Conservation (phyloP, 2,888 invertebrate species). For the Fissipunctia ypsillon region DNA sequence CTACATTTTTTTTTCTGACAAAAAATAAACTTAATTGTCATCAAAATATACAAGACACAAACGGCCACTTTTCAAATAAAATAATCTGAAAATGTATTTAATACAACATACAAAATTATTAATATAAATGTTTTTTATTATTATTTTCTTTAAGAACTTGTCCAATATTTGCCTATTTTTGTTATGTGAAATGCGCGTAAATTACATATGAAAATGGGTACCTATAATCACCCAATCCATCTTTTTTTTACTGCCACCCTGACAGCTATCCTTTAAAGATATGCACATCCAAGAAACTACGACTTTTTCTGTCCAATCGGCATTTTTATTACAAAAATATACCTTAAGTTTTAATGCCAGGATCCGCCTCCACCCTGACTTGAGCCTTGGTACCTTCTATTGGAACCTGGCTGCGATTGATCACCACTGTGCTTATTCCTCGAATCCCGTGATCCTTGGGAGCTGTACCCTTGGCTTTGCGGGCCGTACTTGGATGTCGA, state of each 20-base stretch:
- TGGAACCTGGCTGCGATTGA: constrained; percentile 48
- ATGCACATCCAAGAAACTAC: constrained; percentile 14
- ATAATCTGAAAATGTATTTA: constrained; percentile 16
- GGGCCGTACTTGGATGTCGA: constrained; percentile 38
- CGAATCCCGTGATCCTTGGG: constrained; percentile 47
- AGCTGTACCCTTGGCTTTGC: constrained; percentile 59
- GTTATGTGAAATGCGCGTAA: neutral
- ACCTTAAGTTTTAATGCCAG: constrained; percentile 53
- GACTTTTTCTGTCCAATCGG: constrained; percentile 11
- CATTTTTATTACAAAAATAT: constrained; percentile 23
- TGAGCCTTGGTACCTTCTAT: constrained; percentile 58
- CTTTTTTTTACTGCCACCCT: neutral
- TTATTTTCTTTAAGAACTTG: constrained; percentile 12
- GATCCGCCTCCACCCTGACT: constrained; percentile 59
- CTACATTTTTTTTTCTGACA: neutral
- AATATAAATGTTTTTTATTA: neutral
- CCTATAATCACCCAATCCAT: neutral
- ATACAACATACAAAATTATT: constrained; percentile 22
- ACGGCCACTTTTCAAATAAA: constrained; percentile 16
- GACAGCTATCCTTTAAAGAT: constrained; percentile 30
- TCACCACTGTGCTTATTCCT: constrained; percentile 57
- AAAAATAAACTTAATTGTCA: neutral
- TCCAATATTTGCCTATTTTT: constrained; percentile 21
- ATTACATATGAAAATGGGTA: neutral
- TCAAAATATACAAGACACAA: constrained; percentile 31